phyloP scores from a whole-genome alignment of 2,888 invertebrate species.

The Chrysodeixis includens region DNA sequence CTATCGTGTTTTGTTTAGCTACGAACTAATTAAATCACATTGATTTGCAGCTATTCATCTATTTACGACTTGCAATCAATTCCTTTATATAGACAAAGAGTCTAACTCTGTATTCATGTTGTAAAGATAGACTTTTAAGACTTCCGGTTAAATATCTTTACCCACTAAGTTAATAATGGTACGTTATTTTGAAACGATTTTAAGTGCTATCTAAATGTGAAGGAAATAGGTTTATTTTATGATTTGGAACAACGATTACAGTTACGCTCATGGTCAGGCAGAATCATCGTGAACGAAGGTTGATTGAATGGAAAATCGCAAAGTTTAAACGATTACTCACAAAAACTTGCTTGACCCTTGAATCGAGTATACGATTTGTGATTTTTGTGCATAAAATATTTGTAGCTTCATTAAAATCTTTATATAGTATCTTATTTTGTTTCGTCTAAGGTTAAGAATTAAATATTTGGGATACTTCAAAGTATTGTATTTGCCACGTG shows the following conservation, averaged over 20 bases:
- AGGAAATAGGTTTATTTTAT: slow-evolving; percentile 1
- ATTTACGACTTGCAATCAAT: slow-evolving; percentile 23
- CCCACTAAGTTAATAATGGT: not conserved
- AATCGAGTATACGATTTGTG: not conserved
- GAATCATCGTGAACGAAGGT: not conserved
- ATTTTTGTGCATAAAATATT: not conserved
- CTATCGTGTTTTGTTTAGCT: slow-evolving; percentile 27
- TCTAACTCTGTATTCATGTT: slow-evolving; percentile 14
- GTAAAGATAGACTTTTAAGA: slow-evolving; percentile 22
- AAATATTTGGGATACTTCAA: no score
- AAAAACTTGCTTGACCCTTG: slow-evolving; percentile 1
- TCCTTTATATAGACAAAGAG: slow-evolving; percentile 22
- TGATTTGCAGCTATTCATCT: slow-evolving; percentile 38
- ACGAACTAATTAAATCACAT: slow-evolving; percentile 32
- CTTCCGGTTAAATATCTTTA: slow-evolving; percentile 11
- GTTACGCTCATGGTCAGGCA: slow-evolving; percentile 9
- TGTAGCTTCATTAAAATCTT: no score
- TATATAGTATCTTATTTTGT: no score
- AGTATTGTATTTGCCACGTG: no score
- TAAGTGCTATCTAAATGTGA: slow-evolving; percentile 16
- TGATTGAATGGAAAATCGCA: slow-evolving; percentile 12
- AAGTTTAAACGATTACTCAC: not conserved
- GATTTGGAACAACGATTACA: slow-evolving; percentile 10
- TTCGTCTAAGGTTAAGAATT: no score
- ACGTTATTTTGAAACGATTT: slow-evolving; percentile 6